A percentile compares a stretch with the other conserved stretches of the same genome.
Conservation (phyloP, 2,113 vertebrate species). For the Limnothrissa miodon region DNA sequence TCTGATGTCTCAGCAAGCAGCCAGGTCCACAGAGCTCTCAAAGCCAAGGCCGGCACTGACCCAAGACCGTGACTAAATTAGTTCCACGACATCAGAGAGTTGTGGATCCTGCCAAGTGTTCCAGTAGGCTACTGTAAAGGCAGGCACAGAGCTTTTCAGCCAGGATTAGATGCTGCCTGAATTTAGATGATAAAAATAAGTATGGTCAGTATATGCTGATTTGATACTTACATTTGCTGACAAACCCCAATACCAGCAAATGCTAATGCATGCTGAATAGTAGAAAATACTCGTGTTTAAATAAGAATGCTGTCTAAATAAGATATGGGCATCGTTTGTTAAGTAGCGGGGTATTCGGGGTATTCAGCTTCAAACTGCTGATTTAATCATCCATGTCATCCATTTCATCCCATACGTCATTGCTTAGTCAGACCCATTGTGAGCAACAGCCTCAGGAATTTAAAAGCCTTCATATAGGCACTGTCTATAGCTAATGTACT, state of each 20-base stretch:
- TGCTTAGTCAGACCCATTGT: not conserved
- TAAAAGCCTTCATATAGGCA: no score
- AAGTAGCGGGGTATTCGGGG: not conserved
- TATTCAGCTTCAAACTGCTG: not conserved
- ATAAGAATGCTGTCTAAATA: no score
- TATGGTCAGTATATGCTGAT: not conserved
- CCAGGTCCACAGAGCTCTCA: not conserved
- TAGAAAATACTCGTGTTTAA: not conserved
- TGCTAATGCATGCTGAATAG: not conserved
- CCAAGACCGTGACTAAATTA: constrained; percentile 14
- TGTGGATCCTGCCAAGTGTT: not conserved
- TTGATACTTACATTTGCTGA: not conserved
- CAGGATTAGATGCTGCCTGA: constrained; percentile 3
- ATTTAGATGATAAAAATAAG: not conserved
- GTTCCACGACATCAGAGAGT: not conserved
- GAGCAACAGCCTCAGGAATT: no score
- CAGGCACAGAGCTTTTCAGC: not conserved
- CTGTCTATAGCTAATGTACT: no score
- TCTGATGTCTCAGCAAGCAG: not conserved
- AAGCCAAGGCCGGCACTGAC: not conserved
- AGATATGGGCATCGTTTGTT: not conserved
- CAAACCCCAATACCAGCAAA: not conserved
- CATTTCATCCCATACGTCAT: not conserved
- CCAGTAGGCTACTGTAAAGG: not conserved
- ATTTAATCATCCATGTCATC: not conserved